A percentile compares a stretch with the other conserved stretches of the same genome.
Conservation (phyloP, 2,888 invertebrate genomes). For the Pedicia rivosa region DNA sequence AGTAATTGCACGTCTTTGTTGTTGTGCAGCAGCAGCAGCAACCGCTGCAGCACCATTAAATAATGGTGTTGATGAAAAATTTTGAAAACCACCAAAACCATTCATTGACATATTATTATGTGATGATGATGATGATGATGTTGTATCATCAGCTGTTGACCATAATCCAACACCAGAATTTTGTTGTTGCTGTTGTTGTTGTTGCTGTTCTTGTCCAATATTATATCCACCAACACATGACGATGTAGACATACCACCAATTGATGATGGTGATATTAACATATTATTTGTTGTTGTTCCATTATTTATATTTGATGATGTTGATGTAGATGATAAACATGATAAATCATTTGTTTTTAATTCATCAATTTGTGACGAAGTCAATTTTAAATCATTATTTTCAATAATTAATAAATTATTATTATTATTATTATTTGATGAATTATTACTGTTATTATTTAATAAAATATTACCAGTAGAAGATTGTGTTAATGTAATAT, state of each 20-base stretch:
- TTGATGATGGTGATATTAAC: constrained; percentile 3
- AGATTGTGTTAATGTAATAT: background rate
- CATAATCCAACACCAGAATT: constrained; percentile 8
- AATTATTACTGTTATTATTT: constrained; percentile 5
- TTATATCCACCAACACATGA: background rate
- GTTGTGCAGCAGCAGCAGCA: constrained; percentile 6
- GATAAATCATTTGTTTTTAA: constrained; percentile 5
- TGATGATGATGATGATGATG: no score
- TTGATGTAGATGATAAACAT: background rate
- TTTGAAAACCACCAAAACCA: constrained; percentile 13
- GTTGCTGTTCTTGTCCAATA: constrained; percentile 4
- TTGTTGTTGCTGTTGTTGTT: background rate
- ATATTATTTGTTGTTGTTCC: constrained; percentile 1
- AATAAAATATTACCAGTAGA: constrained; percentile 1
- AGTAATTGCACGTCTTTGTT: constrained; percentile 13
- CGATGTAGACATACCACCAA: constrained; percentile 4
- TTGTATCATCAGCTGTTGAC: constrained; percentile 13
- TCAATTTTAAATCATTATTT: constrained; percentile 1
- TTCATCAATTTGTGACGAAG: constrained; percentile 2
- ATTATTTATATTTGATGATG: constrained; percentile 8
- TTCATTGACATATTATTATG: constrained; percentile 12
- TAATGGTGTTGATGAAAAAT: constrained; percentile 12
- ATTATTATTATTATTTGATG: constrained; percentile 3
- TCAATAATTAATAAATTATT: constrained; percentile 1
- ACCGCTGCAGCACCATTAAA: constrained; percentile 10